phyloP scores from a whole-genome alignment of 1,140 invertebrate genomes.

The Diorhabda sublineata region DNA sequence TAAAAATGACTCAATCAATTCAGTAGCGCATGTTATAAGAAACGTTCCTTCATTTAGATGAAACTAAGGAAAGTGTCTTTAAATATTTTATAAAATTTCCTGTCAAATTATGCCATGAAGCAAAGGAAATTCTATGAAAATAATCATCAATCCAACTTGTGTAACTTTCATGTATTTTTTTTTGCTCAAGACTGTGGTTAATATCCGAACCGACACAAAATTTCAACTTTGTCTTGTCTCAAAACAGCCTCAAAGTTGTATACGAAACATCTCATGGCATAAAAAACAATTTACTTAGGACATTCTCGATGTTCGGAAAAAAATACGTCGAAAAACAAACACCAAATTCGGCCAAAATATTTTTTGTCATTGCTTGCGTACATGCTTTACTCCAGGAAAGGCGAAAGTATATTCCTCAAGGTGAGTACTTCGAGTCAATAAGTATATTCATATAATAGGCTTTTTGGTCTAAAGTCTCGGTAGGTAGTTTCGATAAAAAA shows the following conservation, averaged over 20 bases:
- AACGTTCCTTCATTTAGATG: too few relatives aligned
- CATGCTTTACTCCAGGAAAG: constrained; percentile 87
- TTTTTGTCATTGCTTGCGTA: constrained; percentile 74
- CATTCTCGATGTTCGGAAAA: constrained; percentile 44
- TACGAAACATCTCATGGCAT: constrained; percentile 74
- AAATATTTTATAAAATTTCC: too few relatives aligned
- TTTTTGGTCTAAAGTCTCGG: too few relatives aligned
- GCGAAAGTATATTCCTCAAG: constrained; percentile 76
- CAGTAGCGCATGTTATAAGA: too few relatives aligned
- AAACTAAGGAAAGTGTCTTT: too few relatives aligned
- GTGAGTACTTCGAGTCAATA: constrained; percentile 16
- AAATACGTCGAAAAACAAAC: constrained; percentile 41
- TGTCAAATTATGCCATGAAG: too few relatives aligned
- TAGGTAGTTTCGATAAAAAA: too few relatives aligned
- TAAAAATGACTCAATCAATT: too few relatives aligned
- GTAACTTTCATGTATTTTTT: background rate
- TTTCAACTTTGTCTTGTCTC: constrained; percentile 57
- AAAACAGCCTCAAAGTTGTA: constrained; percentile 66
- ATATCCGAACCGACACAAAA: constrained; percentile 65
- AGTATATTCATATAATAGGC: too few relatives aligned
- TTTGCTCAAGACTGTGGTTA: constrained; percentile 66
- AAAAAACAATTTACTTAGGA: constrained; percentile 55
- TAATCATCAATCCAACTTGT: too few relatives aligned
- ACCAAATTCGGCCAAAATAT: constrained; percentile 48
- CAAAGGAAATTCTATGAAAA: too few relatives aligned